Conservation (phyloP, 1,140 invertebrate genomes). For the Caerostris darwini region DNA sequence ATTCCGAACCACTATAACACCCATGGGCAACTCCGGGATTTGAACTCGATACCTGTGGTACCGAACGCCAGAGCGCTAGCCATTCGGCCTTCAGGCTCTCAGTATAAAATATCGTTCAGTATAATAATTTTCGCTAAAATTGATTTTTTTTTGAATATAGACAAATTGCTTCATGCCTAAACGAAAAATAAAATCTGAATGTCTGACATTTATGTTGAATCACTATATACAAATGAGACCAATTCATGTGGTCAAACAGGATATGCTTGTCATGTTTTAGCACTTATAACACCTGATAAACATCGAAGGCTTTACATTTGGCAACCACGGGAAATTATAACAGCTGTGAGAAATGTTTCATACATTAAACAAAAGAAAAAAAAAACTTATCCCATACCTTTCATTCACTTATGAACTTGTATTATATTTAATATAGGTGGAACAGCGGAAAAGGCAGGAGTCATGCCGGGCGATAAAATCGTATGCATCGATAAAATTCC, state of each 20-base stretch:
- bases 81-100: too few species aligned
- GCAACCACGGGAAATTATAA: neutral
- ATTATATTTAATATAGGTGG: constrained; percentile 15
- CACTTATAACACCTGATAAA: neutral
- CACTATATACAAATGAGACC: too few species aligned
- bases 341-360: neutral
- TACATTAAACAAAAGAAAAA: neutral
- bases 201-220: too few species aligned
- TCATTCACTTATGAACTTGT: neutral
- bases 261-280: neutral
- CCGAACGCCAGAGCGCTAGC: too few species aligned
- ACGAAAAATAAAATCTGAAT: too few species aligned
- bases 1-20: too few species aligned
- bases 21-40: too few species aligned
- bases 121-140: too few species aligned
- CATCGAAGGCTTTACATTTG: neutral
- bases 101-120: too few species aligned
- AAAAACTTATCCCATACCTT: neutral
- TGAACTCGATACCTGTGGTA: too few species aligned
- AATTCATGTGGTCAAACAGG: neutral
- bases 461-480: constrained; percentile 65
- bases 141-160: too few species aligned
- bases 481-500: constrained; percentile 59
- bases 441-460: constrained; percentile 54
- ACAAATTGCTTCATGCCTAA: too few species aligned